Evolutionary conservation across 2,797 vertebrate species (phyloP).

Genomic region (Mormyrops attenuatus): DNA sequence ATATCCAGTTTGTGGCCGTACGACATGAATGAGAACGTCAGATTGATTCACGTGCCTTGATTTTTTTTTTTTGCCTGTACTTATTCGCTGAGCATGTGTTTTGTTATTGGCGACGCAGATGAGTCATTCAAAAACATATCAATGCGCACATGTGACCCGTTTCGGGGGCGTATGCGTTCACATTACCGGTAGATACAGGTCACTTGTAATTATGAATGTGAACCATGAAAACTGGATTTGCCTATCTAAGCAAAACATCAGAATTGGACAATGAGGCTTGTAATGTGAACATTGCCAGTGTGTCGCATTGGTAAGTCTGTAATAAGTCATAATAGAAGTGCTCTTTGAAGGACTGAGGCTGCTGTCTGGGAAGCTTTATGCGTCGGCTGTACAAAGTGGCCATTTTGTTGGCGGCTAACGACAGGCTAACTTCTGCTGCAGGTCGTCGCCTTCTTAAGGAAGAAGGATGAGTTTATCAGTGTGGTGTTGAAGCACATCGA

Average conservation of each 20-base stretch:
- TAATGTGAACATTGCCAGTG: not conserved
- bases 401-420: not conserved
- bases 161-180: not conserved
- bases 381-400: not conserved
- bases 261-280: not conserved
- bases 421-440: slow-evolving; percentile 38
- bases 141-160: not conserved
- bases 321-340: not conserved
- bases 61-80: not conserved
- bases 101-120: not conserved
- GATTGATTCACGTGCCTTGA: not conserved
- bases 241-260: not conserved
- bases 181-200: not conserved
- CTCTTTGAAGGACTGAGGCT: not conserved
- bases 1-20: not conserved
- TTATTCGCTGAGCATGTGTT: not conserved
- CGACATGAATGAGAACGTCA: not conserved
- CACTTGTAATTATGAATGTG: not conserved
- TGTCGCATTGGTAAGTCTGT: not conserved
- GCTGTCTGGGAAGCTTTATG: not conserved
- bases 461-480: slow-evolving; percentile 81
- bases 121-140: not conserved
- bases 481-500: slow-evolving; percentile 91
- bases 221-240: not conserved
- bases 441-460: slow-evolving; percentile 87